Evolutionary conservation across 2,797 vertebrate species (phyloP).

Genomic region (Myotis planiceps): DNA sequence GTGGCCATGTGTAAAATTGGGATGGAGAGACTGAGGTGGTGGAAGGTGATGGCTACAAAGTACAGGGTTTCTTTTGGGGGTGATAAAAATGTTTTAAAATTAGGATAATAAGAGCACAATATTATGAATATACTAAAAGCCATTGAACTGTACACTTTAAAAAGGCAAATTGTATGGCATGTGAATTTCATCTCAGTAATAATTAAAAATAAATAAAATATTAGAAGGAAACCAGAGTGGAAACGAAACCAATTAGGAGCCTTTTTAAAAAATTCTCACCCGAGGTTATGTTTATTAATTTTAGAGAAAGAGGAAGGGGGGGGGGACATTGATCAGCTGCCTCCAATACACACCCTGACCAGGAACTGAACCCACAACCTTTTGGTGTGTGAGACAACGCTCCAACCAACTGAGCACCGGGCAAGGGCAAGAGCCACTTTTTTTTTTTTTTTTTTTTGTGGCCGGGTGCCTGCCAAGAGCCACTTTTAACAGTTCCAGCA

Average conservation of each 20-base stretch:
- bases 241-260: background rate
- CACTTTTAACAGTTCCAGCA: slow-evolving; percentile 11
- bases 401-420: background rate
- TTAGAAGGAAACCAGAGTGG: background rate
- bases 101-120: background rate
- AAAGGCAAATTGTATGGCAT: background rate
- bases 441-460: background rate
- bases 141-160: background rate
- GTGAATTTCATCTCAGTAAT: slow-evolving; percentile 32
- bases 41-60: background rate
- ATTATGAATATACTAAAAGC: background rate
- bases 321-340: background rate
- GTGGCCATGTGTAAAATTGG: background rate
- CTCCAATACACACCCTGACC: background rate
- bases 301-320: background rate
- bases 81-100: slow-evolving; percentile 7
- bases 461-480: background rate
- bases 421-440: background rate
- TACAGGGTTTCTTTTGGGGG: background rate
- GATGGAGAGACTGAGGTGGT: background rate
- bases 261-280: background rate
- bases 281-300: background rate
- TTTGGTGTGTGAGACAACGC: background rate
- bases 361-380: background rate
- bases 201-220: background rate